Evolutionary conservation across 23 tunicate genomes (phyloP), one percentile per base, ranked within the genome.

Genomic region (Halocynthia roretzi): DNA sequence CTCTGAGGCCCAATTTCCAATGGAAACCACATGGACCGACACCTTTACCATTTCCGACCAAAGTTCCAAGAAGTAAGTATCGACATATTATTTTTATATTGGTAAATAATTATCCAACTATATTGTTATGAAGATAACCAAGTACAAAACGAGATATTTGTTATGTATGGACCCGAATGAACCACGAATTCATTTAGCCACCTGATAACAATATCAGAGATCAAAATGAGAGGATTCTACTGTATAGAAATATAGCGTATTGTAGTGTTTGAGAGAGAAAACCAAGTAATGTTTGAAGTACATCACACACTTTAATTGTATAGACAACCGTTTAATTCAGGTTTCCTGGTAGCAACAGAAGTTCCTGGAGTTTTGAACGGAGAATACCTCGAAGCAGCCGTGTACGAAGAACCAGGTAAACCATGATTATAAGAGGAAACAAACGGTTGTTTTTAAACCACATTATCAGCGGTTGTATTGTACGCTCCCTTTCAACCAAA

Each of bases 1-100:
- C 51, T 56, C 68, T 80, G 61, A 67, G 82, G 18, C 86, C 93
- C 0, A 61, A 63, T 44, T 87, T 87, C 58, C 79, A 69, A n/a
- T 87, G 94, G 94, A 67, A 63, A 54, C 94, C 94, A 10, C 94
- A 87, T 64, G 85, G 87, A 21, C 76, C 81, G 6, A 87, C 94
- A 31, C 76, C 82, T 20, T 82, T 82, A 62, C 94, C 94, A 5
- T 15, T 51, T 52, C 55, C 87, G 8, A 82, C 90, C 6, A 40
- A 58, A 18, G 49, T 85, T 58, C 88, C 88, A 6, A 67, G 52
- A 12, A 79, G 82, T 82, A 62, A 75, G 74, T 60, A 71, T 67
- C 4, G 23, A 67, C 14, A 67, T 67, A 15, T 67, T 21, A 55
- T 20, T 17, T 1, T 56, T 76, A 17, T 10, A 76, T 12, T 72